Evolutionary conservation across 2,113 vertebrate genomes (phyloP).

Genomic region (Apodemus speciosus): DNA sequence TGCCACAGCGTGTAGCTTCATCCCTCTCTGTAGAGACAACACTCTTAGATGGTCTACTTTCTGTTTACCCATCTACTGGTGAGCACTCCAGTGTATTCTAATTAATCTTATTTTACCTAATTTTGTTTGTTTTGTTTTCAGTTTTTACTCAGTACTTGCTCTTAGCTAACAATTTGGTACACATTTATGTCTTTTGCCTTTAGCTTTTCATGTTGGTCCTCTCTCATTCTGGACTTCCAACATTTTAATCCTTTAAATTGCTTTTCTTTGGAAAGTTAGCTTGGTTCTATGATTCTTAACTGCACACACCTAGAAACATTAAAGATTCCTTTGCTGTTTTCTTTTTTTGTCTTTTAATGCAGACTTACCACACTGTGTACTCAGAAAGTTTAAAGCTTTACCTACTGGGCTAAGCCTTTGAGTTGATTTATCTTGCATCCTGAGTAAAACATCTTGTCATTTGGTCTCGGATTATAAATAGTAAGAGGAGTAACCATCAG

Average conservation of each 20-base stretch:
- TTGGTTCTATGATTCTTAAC: background rate
- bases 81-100: background rate
- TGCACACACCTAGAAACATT: background rate
- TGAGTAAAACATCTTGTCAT: conserved; percentile 49
- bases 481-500: conserved; percentile 28
- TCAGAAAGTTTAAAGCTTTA: background rate
- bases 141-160: conserved; percentile 25
- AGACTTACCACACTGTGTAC: conserved; percentile 24
- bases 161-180: conserved; percentile 9
- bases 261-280: conserved; percentile 45
- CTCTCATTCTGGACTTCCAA: background rate
- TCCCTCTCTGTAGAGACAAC: conserved; percentile 32
- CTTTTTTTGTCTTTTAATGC: background rate
- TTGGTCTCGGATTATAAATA: conserved; percentile 67
- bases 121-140: conserved; percentile 38
- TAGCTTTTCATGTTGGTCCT: conserved; percentile 10
- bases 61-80: background rate
- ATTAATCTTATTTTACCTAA: background rate
- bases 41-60: background rate
- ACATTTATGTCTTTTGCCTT: background rate
- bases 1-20: background rate
- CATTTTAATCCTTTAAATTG: conserved; percentile 34
- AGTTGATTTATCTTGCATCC: conserved; percentile 38
- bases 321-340: background rate
- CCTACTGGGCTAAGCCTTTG: background rate